Base-by-base conservation (phyloP, 2,888 invertebrate species). In the Orthosia incerta region DNA sequence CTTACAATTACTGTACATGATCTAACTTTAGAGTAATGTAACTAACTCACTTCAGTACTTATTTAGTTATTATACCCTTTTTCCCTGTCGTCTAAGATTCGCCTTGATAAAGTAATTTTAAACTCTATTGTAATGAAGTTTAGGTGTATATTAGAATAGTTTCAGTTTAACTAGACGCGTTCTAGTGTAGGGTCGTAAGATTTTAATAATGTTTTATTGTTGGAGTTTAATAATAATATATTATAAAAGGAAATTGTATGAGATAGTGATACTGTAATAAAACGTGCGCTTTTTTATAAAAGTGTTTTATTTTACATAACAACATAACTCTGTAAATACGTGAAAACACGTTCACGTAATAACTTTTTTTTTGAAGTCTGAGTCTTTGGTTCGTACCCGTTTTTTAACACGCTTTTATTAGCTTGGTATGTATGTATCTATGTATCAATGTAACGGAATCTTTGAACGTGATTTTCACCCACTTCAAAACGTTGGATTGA, bases 241-340 rank as follows among this genome's bases (percentile, higher is more conserved):
- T 89, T 77, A 87, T 87, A 83, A 85, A 82, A 87, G 73, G 76
- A 83, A 85, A 87, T 83, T 91, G 87, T 92, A 92, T 89, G 89
- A 84, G 87, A 83, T 89, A 92, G 90, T 87, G 86, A 87, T 87
- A 89, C 86, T 89, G 88, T 91, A 93, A 92, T 93, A 82, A 89
- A 89, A 90, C 69, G 88, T 88, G 86, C 88, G 93, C 92, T 93
- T 92, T 93, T 91, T 89, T 85, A 86, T 73, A 82, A 51, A 23
- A 23, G 71, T 83, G 56, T 73, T 83, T 88, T 68, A 81, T 84
- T 84, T 60, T 13, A 45, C 39, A 45, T 0, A 1, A 20, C 39
- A 39, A 1, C 39, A 39, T 39, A 39, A 39, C 9, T n/a, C n/a
- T n/a, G n/a, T n/a, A n/a, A n/a, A n/a, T n/a, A n/a, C n/a, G n/a